phyloP scores from a whole-genome alignment of 1,140 invertebrate species.

The Phocides pigmalion region DNA sequence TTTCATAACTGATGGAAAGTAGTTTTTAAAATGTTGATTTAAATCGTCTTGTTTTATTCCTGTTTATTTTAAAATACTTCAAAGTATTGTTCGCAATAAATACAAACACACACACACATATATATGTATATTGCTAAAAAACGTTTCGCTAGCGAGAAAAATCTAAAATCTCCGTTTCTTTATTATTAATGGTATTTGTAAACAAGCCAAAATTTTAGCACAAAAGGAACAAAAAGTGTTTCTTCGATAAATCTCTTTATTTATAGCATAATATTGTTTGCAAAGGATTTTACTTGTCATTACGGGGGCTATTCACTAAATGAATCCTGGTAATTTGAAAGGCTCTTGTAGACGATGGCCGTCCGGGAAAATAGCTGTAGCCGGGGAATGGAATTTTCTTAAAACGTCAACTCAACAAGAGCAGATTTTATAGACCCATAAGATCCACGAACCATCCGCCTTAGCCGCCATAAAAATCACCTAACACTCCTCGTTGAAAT shows the following conservation, averaged over 20 bases:
- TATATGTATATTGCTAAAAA: no score
- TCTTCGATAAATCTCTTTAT: slow-evolving; percentile 49
- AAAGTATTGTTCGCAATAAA: no score
- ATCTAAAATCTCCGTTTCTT: neutral
- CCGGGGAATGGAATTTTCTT: slow-evolving; percentile 65
- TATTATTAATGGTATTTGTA: neutral
- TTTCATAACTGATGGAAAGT: no score
- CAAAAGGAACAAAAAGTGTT: slow-evolving; percentile 30
- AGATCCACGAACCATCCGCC: slow-evolving; percentile 64
- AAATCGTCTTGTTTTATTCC: no score
- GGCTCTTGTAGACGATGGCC: slow-evolving; percentile 54
- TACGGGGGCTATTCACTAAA: slow-evolving; percentile 67
- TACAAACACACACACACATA: no score
- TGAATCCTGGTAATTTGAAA: slow-evolving; percentile 74
- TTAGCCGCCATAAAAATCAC: slow-evolving; percentile 72
- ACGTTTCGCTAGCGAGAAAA: neutral
- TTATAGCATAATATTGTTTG: slow-evolving; percentile 49
- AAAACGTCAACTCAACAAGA: slow-evolving; percentile 73
- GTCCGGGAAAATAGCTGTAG: slow-evolving; percentile 50
- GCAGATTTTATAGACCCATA: slow-evolving; percentile 71
- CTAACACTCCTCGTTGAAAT: slow-evolving; percentile 43
- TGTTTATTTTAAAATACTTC: no score
- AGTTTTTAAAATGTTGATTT: no score
- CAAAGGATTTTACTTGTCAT: slow-evolving; percentile 70
- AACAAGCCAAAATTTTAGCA: slow-evolving; percentile 4